phyloP scores from a whole-genome alignment of 2,113 vertebrate species.

The Lagopus muta region DNA sequence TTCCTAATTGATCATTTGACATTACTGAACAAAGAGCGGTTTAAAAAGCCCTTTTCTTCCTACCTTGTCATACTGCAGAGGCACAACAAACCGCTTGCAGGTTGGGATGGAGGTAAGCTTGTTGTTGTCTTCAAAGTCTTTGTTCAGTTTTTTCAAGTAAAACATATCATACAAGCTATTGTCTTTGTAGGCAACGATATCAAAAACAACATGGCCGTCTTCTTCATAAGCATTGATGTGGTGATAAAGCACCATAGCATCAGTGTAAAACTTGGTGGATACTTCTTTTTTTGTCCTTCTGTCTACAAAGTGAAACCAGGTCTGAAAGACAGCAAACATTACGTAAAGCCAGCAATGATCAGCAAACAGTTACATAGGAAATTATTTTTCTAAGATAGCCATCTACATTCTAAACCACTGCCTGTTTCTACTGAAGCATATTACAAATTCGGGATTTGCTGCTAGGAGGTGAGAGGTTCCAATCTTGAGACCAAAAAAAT shows the following conservation, averaged over 20 bases:
- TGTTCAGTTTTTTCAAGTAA: slow-evolving; percentile 84
- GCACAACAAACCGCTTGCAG: slow-evolving; percentile 87
- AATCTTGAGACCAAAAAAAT: background rate
- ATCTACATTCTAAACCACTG: background rate
- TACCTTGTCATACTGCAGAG: slow-evolving; percentile 85
- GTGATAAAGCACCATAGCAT: slow-evolving; percentile 88
- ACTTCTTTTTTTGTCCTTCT: slow-evolving; percentile 84
- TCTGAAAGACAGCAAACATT: slow-evolving; percentile 75
- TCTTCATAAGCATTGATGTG: slow-evolving; percentile 94
- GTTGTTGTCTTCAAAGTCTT: slow-evolving; percentile 41
- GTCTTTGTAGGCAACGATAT: slow-evolving; percentile 87
- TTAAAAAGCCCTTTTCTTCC: background rate
- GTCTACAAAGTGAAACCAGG: slow-evolving; percentile 91
- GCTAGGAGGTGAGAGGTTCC: background rate
- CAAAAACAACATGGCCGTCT: slow-evolving; percentile 86
- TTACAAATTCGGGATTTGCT: background rate
- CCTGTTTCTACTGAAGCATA: background rate
- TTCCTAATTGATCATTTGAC: background rate
- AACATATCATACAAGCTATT: slow-evolving; percentile 90
- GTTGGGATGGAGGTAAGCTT: slow-evolving; percentile 67
- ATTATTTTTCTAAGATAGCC: background rate
- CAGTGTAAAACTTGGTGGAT: slow-evolving; percentile 81
- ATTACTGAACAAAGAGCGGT: background rate
- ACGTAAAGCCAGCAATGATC: background rate
- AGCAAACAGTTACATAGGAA: background rate